Percentiles rank a stretch among this genome's conserved stretches.
Evolutionary conservation across 2,113 vertebrate genomes (phyloP).

Genomic region (Patagioenas fasciata): DNA sequence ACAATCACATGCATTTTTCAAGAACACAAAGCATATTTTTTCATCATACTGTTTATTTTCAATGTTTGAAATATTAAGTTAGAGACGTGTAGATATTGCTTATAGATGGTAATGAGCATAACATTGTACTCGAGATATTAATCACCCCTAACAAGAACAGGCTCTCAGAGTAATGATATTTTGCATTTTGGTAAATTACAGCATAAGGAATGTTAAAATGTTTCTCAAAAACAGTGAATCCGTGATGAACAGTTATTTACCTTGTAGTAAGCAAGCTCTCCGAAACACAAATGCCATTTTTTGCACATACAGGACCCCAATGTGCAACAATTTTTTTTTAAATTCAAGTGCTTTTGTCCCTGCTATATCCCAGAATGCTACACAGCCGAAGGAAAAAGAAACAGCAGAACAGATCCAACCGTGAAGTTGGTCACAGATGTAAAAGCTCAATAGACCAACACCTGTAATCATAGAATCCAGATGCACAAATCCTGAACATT

Average conservation of each 20-base stretch:
- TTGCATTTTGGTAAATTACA: background rate
- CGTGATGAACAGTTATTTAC: fast-evolving
- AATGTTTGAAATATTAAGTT: background rate
- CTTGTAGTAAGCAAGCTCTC: background rate
- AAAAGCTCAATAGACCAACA: background rate
- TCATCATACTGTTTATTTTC: background rate
- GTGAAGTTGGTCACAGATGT: background rate
- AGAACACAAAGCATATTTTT: background rate
- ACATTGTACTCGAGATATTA: background rate
- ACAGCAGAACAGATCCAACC: background rate
- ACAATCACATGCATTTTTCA: background rate
- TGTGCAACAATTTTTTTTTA: fast-evolving
- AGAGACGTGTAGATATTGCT: background rate
- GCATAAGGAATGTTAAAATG: background rate
- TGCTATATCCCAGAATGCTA: background rate
- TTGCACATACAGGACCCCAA: background rate
- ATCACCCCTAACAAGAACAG: background rate
- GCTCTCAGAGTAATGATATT: background rate
- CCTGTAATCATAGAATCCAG: background rate
- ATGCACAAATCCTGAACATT: background rate
- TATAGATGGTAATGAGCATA: background rate
- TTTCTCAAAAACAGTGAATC: background rate
- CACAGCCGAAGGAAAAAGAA: background rate
- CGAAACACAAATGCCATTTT: background rate
- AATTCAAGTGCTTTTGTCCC: background rate